phyloP scores from a whole-genome alignment of 2,797 vertebrate genomes.

The Leuciscus waleckii region DNA sequence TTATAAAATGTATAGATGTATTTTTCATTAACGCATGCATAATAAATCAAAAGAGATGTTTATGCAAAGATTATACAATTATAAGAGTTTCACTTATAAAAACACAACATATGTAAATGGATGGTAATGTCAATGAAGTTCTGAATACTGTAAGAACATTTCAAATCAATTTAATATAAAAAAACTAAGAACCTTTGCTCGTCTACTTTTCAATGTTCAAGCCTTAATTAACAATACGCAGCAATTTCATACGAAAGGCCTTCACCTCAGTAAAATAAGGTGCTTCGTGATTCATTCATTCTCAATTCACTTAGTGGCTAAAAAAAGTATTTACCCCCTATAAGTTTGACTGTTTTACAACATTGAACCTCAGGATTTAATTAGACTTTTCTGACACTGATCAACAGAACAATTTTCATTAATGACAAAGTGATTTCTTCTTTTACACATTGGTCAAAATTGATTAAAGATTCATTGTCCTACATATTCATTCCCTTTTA shows the following conservation, averaged over 20 bases:
- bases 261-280: conserved; percentile 14
- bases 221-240: not conserved
- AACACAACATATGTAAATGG: not conserved
- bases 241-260: not conserved
- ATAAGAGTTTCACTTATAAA: not conserved
- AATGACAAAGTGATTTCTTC: not conserved
- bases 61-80: not conserved
- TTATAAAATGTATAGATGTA: not conserved
- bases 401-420: not conserved
- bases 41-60: not conserved
- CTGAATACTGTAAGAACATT: not conserved
- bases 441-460: not conserved
- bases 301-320: not conserved
- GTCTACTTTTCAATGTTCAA: not conserved
- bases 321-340: not conserved
- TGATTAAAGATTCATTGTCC: not conserved
- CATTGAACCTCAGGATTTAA: not conserved
- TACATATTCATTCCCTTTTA: not conserved
- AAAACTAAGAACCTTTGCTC: not conserved
- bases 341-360: not conserved
- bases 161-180: not conserved
- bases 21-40: not conserved
- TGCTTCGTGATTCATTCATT: not conserved
- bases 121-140: not conserved
- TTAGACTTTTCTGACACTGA: not conserved